These are phyloP conservation scores for Aurelia coerulea DNA, from an alignment of 30 jellyfish, hydroid and myxozoan genomes.

Conservation along the genomic window DNA sequence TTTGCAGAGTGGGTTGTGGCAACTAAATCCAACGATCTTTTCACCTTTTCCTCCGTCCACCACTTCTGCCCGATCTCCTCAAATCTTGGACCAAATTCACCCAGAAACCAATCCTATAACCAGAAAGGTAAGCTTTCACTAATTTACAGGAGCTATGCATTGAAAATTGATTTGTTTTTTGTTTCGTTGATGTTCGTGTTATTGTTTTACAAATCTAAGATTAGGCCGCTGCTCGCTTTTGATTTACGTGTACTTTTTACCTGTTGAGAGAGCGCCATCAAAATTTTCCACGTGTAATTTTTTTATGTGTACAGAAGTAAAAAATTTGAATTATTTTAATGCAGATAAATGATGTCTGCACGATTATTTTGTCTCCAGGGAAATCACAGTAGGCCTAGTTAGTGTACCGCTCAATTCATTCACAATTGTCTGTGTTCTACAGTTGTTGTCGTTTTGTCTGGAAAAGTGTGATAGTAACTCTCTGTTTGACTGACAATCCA, in stretches of 20 bases:
- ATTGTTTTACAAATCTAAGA: slow-evolving; percentile 24
- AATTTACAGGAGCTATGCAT: background rate
- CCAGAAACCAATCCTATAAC: slow-evolving; percentile 50
- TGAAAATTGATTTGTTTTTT: background rate
- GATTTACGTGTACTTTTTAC: slow-evolving; percentile 48
- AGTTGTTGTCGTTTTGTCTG: no score
- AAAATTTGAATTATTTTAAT: no score
- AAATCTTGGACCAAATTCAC: slow-evolving; percentile 47
- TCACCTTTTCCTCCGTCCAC: slow-evolving; percentile 59
- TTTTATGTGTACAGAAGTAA: background rate
- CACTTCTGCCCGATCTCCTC: slow-evolving; percentile 44
- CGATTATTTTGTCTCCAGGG: no score
- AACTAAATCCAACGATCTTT: slow-evolving; percentile 19
- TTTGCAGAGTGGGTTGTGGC: slow-evolving; percentile 48
- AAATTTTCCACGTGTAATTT: slow-evolving; percentile 47
- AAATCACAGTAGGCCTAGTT: no score
- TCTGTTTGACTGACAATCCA: no score
- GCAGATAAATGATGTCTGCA: no score
- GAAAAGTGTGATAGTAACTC: no score
- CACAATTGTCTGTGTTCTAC: no score
- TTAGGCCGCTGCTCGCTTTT: slow-evolving; percentile 31
- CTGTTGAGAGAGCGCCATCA: slow-evolving; percentile 14
- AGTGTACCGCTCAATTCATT: no score
- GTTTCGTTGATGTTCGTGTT: background rate
- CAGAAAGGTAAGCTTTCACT: slow-evolving; percentile 37